Percentiles rank a stretch among this genome's conserved stretches.
phyloP scores from a whole-genome alignment of 2,113 vertebrate genomes.

The Cinclus cinclus region DNA sequence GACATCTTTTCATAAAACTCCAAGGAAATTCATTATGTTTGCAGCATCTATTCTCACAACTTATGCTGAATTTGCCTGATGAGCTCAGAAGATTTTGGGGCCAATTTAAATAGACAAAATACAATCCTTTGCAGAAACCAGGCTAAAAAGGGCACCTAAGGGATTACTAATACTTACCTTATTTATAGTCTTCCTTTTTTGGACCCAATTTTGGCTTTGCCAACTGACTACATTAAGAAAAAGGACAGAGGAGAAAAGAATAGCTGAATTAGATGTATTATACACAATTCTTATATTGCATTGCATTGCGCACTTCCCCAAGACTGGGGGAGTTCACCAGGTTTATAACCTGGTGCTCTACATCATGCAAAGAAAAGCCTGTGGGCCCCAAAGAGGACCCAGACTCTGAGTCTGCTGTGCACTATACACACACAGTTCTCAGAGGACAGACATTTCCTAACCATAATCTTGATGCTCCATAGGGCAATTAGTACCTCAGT shows the following conservation, averaged over 20 bases:
- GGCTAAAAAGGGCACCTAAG: background rate
- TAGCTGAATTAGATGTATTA: background rate
- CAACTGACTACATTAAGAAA: constrained; percentile 58
- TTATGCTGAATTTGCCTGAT: background rate
- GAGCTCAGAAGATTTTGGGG: background rate
- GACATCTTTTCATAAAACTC: background rate
- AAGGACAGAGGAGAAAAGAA: background rate
- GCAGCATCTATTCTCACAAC: background rate
- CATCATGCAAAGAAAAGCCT: background rate
- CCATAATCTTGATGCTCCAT: background rate
- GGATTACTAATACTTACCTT: constrained; percentile 43
- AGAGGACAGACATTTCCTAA: background rate
- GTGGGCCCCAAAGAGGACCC: background rate
- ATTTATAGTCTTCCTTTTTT: constrained; percentile 57
- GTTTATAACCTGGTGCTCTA: background rate
- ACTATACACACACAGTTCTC: background rate
- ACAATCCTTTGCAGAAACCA: background rate
- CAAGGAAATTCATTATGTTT: background rate
- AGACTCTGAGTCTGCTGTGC: fast-evolving
- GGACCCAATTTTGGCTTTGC: constrained; percentile 57
- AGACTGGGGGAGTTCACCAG: background rate
- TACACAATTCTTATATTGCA: background rate
- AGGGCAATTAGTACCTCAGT: background rate
- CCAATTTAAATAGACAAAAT: background rate
- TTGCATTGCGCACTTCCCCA: background rate